These are phyloP conservation scores for Nixonia krombeini DNA, from an alignment of 1,140 invertebrate genomes.

Conservation along the genomic window DNA sequence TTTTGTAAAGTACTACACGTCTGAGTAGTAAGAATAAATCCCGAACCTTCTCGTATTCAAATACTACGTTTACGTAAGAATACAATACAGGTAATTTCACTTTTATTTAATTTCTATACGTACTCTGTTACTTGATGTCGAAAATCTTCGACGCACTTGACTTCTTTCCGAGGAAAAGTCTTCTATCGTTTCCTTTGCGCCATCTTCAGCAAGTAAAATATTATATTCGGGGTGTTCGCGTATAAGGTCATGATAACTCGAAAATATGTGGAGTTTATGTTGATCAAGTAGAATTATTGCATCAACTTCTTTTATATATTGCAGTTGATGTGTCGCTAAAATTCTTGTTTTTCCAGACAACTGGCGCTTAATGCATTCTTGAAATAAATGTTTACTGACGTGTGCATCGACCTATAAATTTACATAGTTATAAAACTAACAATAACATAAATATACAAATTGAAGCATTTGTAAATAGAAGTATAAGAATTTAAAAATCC, in stretches of 20 bases:
- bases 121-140: constrained; percentile 62
- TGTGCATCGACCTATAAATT: constrained; percentile 76
- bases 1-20: too few relatives aligned
- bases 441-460: too few relatives aligned
- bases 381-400: constrained; percentile 82
- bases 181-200: constrained; percentile 55
- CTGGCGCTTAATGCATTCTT: constrained; percentile 77
- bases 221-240: constrained; percentile 66
- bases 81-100: too few relatives aligned
- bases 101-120: too few relatives aligned
- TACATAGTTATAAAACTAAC: too few relatives aligned
- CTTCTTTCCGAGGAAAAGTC: constrained; percentile 58
- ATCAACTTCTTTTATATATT: constrained; percentile 81
- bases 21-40: too few relatives aligned
- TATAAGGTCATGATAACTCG: constrained; percentile 73
- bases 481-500: too few relatives aligned
- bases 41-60: too few relatives aligned
- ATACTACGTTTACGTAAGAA: too few relatives aligned
- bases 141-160: constrained; percentile 56
- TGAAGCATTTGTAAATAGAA: too few relatives aligned
- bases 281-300: constrained; percentile 78
- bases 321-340: constrained; percentile 86
- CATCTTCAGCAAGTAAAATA: constrained; percentile 56
- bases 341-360: constrained; percentile 80
- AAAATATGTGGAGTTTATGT: constrained; percentile 69